A percentile compares a stretch with the other conserved stretches of the same genome.
Evolutionary conservation across 2,888 invertebrate species (phyloP).

Genomic region (Drosophila niveifrons): DNA sequence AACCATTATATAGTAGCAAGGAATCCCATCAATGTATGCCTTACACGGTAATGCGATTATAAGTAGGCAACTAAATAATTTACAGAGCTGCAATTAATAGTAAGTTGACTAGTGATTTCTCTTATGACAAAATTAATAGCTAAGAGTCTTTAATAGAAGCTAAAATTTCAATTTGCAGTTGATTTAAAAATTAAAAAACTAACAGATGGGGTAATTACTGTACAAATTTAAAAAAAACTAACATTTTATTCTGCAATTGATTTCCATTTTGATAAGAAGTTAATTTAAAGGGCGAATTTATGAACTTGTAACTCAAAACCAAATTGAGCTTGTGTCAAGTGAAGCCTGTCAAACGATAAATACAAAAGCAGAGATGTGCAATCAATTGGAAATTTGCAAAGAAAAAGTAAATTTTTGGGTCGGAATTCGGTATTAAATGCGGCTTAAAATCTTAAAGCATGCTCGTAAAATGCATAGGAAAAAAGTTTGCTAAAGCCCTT

Average conservation of each 20-base stretch:
- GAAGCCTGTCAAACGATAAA: neutral
- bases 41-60: neutral
- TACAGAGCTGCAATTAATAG: neutral
- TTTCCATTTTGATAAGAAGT: neutral
- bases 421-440: neutral
- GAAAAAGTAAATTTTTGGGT: slow-evolving; percentile 9
- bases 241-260: no score
- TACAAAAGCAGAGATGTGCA: slow-evolving; percentile 1
- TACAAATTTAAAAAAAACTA: no score
- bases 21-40: neutral
- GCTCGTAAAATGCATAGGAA: slow-evolving; percentile 5
- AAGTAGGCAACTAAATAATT: neutral
- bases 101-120: no score
- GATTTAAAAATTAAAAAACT: no score
- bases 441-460: slow-evolving; percentile 30
- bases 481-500: slow-evolving; percentile 18
- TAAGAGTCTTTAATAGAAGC: no score
- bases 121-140: no score
- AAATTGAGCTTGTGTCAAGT: neutral
- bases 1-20: neutral
- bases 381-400: slow-evolving; percentile 27
- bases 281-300: neutral
- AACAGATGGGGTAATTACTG: no score
- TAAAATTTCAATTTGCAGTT: no score
- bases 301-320: neutral